Base-by-base conservation (phyloP, 2,888 invertebrate species). In the Labia minor region DNA sequence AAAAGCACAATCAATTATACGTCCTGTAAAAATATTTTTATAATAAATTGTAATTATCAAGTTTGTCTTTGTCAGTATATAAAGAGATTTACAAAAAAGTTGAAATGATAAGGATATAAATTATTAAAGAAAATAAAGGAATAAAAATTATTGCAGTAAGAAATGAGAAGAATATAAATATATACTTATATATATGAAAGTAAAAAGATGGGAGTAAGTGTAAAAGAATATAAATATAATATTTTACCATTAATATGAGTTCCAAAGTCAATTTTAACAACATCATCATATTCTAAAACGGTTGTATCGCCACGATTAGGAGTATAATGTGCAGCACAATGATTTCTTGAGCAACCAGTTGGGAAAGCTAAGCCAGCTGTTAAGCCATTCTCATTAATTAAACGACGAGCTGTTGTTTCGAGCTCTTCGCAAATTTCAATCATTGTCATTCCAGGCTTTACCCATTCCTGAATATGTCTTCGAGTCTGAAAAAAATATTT, bases 401-500 rank as follows among this genome's bases (percentile, higher is more conserved):
- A 80, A 73, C 87, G 88, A 21, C 99, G 85, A 1, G 96, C 92
- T 3, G 92, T 95, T 18, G 86, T 87, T 78, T 99, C 99, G 67
- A 99, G 80, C 75, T 95, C 94, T 77, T 98, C 96, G 77, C 96
- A 97, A 72, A 99, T 98, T 78, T 98, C 87, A 73, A 97, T 95
- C 97, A 99, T 98, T 0, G 90, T 92, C 95, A 98, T 96, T 67
- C 98, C 99, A 0, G 99, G 96, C 78, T 96, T 95, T 62, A 99
- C 92, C 86, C 89, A 95, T 67, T 88, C 86, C 75, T 90, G 90
- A 77, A 99, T 96, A 75, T 95, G 87, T 75, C 92, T 85, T 65
- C 96, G 83, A 14, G 95, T 96, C 86, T 92, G 79, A 64, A 76
- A 76, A 70, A 67, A 73, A 66, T 69, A 67, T 4, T n/a, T n/a